phyloP scores from a whole-genome alignment of 2,888 invertebrate genomes.

The Pocota personata region DNA sequence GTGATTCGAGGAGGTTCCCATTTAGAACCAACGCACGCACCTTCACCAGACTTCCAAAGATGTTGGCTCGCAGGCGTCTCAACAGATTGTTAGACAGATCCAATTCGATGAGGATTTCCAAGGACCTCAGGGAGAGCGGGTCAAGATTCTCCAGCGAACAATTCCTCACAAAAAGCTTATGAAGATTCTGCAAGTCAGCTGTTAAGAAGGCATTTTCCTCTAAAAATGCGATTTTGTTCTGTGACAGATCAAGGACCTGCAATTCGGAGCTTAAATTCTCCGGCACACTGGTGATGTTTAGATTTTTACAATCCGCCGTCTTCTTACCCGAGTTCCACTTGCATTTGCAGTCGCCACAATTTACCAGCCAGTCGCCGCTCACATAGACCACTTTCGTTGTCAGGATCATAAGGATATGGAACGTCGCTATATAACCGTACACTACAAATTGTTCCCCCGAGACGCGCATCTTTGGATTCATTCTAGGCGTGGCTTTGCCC shows the following conservation, averaged over 20 bases:
- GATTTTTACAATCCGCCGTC: constrained; percentile 90
- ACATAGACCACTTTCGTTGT: constrained; percentile 73
- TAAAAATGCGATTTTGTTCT: constrained; percentile 87
- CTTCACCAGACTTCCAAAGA: constrained; percentile 88
- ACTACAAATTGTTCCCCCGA: constrained; percentile 62
- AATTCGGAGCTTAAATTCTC: constrained; percentile 88
- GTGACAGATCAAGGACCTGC: constrained; percentile 88
- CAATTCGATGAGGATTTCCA: constrained; percentile 91
- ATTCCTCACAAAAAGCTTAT: constrained; percentile 89
- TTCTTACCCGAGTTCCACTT: constrained; percentile 93
- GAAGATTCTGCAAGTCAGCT: constrained; percentile 89
- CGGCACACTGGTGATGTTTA: constrained; percentile 88
- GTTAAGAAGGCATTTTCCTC: constrained; percentile 87
- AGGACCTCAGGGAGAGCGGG: constrained; percentile 88
- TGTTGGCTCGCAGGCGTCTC: constrained; percentile 86
- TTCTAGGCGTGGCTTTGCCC: constrained; percentile 31
- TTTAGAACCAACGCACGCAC: constrained; percentile 89
- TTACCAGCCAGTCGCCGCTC: constrained; percentile 80
- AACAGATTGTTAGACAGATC: constrained; percentile 90
- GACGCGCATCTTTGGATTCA: constrained; percentile 70
- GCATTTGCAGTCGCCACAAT: constrained; percentile 87
- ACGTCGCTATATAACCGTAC: constrained; percentile 57
- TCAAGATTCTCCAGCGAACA: constrained; percentile 89
- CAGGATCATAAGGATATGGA: constrained; percentile 74
- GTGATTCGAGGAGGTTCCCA: constrained; percentile 88